Base-by-base conservation (phyloP, 2,797 vertebrate genomes). In the Gymnodraco acuticeps region DNA sequence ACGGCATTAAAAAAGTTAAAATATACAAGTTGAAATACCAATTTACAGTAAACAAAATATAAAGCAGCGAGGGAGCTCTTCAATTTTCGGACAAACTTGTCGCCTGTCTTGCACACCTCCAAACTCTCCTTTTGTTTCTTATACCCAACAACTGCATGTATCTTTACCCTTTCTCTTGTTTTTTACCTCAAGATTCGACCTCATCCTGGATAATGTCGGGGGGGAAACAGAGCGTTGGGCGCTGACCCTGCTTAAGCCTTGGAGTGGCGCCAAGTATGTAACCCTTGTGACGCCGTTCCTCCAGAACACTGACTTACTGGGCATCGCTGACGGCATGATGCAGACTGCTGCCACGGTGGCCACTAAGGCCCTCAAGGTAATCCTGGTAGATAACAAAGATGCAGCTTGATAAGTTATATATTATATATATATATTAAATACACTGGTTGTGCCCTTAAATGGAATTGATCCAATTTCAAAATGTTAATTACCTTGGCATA, bases 261-360 rank as follows among this genome's bases (percentile, higher is more conserved):
- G 98, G 98, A 94, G 94, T 0, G 98, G 98, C 23, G 96, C 97
- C 64, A 98, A 96, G 0, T 99, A 96, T 0, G 94, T 99, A 81
- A 98, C 98, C 5, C 90, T 99, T 33, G 95, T 99, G 58, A 99
- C 98, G 0, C 97, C 98, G 8, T 99, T 99, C 86, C 89, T 99
- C 68, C 93, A 95, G 69, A 99, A 99, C 89, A 94, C 96, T 15
- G 98, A 99, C 91, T 88, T 1, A 17, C 89, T 99, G 73, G 98
- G 98, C 17, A 60, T 99, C 2, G 96, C 97, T 17, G 97, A 99
- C 0, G 98, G 98, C 75, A 99, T 99, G 97, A 71, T 98, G 88
- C 94, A 94, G 92, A 96, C 93, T 0, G 96, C 95, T 15, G 88
- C 95, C 48, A 99, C 97, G 0, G 31, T 98, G 78, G 94, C 95